These are phyloP conservation scores for Botia almorhae DNA, from an alignment of 2,797 vertebrate species.

Conservation along the genomic window DNA sequence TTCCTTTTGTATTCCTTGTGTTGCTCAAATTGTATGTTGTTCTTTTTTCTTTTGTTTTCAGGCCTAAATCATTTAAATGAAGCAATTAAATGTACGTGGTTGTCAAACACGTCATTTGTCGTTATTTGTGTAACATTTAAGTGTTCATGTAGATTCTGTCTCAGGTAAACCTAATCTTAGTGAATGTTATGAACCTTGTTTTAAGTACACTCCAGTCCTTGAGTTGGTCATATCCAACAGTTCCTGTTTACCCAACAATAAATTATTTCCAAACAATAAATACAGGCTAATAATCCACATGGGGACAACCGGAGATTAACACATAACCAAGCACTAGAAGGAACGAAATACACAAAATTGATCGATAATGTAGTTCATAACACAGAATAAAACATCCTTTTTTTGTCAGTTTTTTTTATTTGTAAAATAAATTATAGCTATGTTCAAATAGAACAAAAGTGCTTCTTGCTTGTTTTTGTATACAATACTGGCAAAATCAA, in stretches of 20 bases:
- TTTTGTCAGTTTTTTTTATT: too few species aligned
- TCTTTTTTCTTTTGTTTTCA: slow-evolving; percentile 57
- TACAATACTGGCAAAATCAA: slow-evolving; percentile 9
- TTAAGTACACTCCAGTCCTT: too few species aligned
- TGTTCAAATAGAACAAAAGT: slow-evolving; percentile 64
- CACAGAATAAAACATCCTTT: slow-evolving; percentile 59
- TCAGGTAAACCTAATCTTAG: too few species aligned
- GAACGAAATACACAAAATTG: slow-evolving; percentile 11
- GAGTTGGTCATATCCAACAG: too few species aligned
- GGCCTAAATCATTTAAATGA: slow-evolving; percentile 68
- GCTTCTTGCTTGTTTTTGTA: slow-evolving; percentile 58
- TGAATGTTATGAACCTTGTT: too few species aligned
- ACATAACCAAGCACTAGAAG: neutral
- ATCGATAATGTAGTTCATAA: slow-evolving; percentile 53
- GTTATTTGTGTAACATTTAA: neutral
- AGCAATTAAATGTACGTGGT: slow-evolving; percentile 64
- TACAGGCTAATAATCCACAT: too few species aligned
- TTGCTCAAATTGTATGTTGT: slow-evolving; percentile 46
- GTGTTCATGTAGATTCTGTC: neutral
- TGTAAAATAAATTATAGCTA: slow-evolving; percentile 70
- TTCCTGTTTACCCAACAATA: too few species aligned
- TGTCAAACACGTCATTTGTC: slow-evolving; percentile 30
- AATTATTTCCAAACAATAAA: too few species aligned
- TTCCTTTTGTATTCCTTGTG: slow-evolving; percentile 31
- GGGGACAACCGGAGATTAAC: too few species aligned